Evolutionary conservation across 2,888 invertebrate species (phyloP).

Genomic region (Andrena hattorfiana): DNA sequence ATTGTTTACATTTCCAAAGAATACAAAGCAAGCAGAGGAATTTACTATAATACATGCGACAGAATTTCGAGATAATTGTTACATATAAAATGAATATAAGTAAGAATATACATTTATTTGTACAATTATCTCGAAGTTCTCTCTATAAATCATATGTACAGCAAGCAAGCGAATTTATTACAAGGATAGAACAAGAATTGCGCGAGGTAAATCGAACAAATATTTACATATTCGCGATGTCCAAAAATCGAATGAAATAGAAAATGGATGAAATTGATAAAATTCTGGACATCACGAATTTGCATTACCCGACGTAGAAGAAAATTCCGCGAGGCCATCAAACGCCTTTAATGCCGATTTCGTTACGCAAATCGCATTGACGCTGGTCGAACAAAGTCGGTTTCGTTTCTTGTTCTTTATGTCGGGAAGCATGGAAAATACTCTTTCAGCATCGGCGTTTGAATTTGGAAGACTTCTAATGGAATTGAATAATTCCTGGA

Average conservation of each 20-base stretch:
- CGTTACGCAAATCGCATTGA: too few relatives aligned
- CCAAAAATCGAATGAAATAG: neutral
- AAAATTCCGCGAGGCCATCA: too few relatives aligned
- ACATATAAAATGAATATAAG: neutral
- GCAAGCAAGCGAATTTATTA: neutral
- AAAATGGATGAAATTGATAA: too few relatives aligned
- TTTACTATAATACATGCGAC: neutral
- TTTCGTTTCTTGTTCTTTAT: too few relatives aligned
- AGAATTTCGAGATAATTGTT: neutral
- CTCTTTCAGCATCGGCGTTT: too few relatives aligned
- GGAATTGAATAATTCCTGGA: too few relatives aligned
- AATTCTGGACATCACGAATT: too few relatives aligned
- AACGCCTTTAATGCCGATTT: too few relatives aligned
- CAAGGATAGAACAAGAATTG: slow-evolving; percentile 1
- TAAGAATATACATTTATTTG: neutral
- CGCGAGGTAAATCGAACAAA: neutral
- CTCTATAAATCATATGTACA: neutral
- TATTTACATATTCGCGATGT: neutral
- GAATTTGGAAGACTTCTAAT: too few relatives aligned
- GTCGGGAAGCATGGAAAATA: too few relatives aligned
- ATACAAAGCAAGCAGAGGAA: neutral
- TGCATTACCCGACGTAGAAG: too few relatives aligned
- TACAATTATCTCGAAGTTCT: slow-evolving; percentile 1
- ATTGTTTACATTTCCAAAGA: neutral
- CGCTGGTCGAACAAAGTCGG: too few relatives aligned